Percentiles rank a stretch among this genome's conserved stretches.
These are phyloP conservation scores for Cylloceria caligata DNA, from an alignment of 2,888 invertebrate species.

Conservation along the genomic window DNA sequence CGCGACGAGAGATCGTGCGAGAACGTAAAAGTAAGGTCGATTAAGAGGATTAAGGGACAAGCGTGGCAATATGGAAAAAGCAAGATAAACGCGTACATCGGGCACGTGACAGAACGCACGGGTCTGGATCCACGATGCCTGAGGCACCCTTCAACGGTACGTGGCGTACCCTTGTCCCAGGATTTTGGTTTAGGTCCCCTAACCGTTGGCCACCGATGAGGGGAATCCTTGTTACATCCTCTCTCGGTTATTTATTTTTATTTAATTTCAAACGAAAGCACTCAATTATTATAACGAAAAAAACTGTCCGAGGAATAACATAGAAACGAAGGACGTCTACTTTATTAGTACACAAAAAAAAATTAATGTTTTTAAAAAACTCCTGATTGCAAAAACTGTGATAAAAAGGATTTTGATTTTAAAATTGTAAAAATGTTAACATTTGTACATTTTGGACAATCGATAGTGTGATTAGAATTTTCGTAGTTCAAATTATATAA, in stretches of 20 bases:
- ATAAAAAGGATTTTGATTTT: too few relatives aligned
- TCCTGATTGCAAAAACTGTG: too few relatives aligned
- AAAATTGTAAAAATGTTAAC: too few relatives aligned
- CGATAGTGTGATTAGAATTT: too few relatives aligned
- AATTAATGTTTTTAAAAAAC: too few relatives aligned
- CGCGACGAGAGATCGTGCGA: slow-evolving; percentile 9
- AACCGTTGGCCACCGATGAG: slow-evolving; percentile 11
- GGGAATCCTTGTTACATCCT: slow-evolving; percentile 8
- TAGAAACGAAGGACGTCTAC: too few relatives aligned
- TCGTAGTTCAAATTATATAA: too few relatives aligned
- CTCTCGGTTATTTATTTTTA: neutral
- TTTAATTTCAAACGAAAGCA: slow-evolving; percentile 6
- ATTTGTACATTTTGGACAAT: too few relatives aligned
- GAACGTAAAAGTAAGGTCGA: slow-evolving; percentile 69
- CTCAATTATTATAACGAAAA: neutral
- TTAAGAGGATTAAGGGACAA: slow-evolving; percentile 71
- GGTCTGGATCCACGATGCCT: slow-evolving; percentile 31
- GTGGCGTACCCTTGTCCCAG: slow-evolving; percentile 26
- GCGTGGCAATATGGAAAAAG: slow-evolving; percentile 50
- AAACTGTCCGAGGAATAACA: neutral
- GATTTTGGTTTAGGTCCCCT: slow-evolving; percentile 30
- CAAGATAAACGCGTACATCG: slow-evolving; percentile 52
- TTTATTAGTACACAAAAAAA: too few relatives aligned
- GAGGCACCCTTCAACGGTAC: slow-evolving; percentile 24
- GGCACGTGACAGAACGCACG: slow-evolving; percentile 49